Percentiles rank a stretch among this genome's conserved stretches.
phyloP scores from a whole-genome alignment of 2,113 vertebrate species.

The Melospiza melodia region DNA sequence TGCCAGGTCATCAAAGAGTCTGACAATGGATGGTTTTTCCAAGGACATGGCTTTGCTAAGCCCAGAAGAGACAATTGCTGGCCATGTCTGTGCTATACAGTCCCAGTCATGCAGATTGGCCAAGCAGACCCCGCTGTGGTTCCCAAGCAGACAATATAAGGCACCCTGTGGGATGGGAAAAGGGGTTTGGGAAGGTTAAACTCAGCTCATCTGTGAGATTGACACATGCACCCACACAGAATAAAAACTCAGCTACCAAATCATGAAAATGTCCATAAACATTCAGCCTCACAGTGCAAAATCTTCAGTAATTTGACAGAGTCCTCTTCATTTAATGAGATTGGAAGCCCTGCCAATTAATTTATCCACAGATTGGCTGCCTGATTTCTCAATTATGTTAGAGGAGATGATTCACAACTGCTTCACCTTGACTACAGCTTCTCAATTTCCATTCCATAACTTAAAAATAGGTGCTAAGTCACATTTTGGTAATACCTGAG shows the following conservation, averaged over 20 bases:
- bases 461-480: not conserved
- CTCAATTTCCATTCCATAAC: not conserved
- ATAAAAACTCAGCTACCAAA: not conserved
- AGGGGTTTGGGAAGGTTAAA: not conserved
- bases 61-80: constrained; percentile 90
- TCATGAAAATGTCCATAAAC: not conserved
- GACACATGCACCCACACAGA: not conserved
- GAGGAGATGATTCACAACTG: not conserved
- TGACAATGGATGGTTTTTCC: constrained; percentile 95
- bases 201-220: not conserved
- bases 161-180: constrained; percentile 80
- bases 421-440: not conserved
- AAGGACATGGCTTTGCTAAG: constrained; percentile 95
- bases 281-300: not conserved
- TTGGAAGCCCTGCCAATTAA: not conserved
- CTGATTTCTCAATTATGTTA: not conserved
- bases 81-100: constrained; percentile 93
- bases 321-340: not conserved
- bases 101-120: constrained; percentile 98
- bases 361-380: not conserved
- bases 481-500: not conserved
- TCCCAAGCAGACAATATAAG: constrained; percentile 96
- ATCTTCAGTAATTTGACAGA: not conserved
- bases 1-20: constrained; percentile 94
- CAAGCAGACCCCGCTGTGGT: constrained; percentile 89